These are phyloP conservation scores for Lonchura striata DNA, from an alignment of 2,113 vertebrate genomes.

Conservation along the genomic window DNA sequence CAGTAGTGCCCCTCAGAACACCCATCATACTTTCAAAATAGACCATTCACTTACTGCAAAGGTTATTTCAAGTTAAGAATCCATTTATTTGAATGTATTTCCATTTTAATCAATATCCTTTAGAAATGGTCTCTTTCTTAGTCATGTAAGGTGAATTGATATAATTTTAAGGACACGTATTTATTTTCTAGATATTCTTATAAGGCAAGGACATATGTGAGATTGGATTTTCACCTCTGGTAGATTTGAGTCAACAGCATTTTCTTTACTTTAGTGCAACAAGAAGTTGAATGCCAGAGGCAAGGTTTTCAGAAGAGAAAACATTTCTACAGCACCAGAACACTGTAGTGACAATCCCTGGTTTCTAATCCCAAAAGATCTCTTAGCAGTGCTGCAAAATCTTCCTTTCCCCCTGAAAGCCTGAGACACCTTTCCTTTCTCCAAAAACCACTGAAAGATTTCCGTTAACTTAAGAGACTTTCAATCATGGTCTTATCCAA, in stretches of 20 bases:
- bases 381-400: neutral
- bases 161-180: constrained; percentile 66
- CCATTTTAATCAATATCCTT: constrained; percentile 76
- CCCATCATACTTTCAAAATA: constrained; percentile 79
- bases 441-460: neutral
- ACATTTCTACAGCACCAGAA: neutral
- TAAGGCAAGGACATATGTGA: constrained; percentile 22
- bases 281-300: neutral
- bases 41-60: constrained; percentile 71
- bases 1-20: constrained; percentile 63
- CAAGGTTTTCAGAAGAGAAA: neutral
- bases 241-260: neutral
- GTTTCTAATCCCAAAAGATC: neutral
- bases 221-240: constrained; percentile 20
- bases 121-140: constrained; percentile 62
- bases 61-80: constrained; percentile 75
- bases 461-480: neutral
- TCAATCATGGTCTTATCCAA: neutral
- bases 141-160: constrained; percentile 69
- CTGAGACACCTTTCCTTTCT: neutral
- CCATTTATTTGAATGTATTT: constrained; percentile 81
- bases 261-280: neutral
- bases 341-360: neutral
- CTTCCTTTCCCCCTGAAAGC: neutral
- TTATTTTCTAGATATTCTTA: constrained; percentile 33